Evolutionary conservation across 2,888 invertebrate genomes (phyloP), one percentile per base, ranked within the genome.

Genomic region (Philonicus albiceps): DNA sequence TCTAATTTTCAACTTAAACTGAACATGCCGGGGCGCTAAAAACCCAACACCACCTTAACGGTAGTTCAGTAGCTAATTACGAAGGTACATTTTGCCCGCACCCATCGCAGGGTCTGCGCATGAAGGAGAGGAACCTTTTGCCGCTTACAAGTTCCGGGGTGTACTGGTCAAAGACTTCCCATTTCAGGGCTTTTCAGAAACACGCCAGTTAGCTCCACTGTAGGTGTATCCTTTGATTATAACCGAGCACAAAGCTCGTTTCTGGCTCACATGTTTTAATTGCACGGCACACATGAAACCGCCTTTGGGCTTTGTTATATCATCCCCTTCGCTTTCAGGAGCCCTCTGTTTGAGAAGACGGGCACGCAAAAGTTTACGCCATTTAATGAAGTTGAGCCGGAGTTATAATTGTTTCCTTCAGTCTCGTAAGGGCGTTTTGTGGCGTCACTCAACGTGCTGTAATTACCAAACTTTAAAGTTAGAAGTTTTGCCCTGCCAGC

Each of bases 381-480:
- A 87, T 87, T 87, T 87, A 88, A 88, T 88, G 87, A 88, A 88
- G 88, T 88, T 88, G 85, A 86, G 84, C 87, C 85, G 34, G 84
- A 88, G 87, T 88, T 87, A 88, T 88, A 88, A 88, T 88, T 88
- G 88, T 87, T 88, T 88, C 87, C 86, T 76, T 86, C 34, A 86
- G 87, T 83, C 78, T 83, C 86, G 87, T 87, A 87, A 85, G 85
- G 87, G 86, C 85, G 83, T 88, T 87, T 88, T 88, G 88, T 86
- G 87, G 88, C 86, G 85, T 86, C 86, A 87, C 87, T 88, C 87
- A 88, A 86, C 76, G 86, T 88, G 87, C 87, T 80, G 88, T 88
- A 88, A 88, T 88, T 87, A 87, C 88, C 87, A 88, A 88, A 88
- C 87, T 88, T 88, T 87, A 87, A 86, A 86, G 86, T 86, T 87